Evolutionary conservation across 1,140 invertebrate genomes (phyloP).

Genomic region (Oreohelix idahoensis): DNA sequence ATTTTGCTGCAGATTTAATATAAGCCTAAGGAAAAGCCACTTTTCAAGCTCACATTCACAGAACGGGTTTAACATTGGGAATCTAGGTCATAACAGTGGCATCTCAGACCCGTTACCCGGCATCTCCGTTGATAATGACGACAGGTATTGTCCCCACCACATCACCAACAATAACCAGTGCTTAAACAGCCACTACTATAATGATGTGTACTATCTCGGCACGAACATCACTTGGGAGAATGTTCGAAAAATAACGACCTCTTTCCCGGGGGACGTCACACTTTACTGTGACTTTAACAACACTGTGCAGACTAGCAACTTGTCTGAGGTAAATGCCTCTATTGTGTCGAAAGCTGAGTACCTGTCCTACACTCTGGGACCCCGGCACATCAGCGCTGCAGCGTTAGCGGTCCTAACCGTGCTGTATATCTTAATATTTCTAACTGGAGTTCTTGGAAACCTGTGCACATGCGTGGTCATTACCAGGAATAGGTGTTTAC

Average conservation of each 20-base stretch:
- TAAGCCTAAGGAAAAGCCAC: background rate
- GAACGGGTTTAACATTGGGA: background rate
- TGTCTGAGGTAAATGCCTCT: slow-evolving; percentile 30
- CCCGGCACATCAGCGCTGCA: slow-evolving; percentile 45
- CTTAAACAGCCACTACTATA: background rate
- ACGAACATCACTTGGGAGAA: slow-evolving; percentile 12
- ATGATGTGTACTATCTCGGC: background rate
- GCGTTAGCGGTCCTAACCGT: slow-evolving; percentile 74
- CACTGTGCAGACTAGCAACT: background rate
- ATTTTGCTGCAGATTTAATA: slow-evolving; percentile 30
- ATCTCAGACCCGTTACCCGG: no score
- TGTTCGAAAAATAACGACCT: background rate
- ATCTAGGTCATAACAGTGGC: no score
- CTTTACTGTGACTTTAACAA: slow-evolving; percentile 32
- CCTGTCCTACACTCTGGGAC: slow-evolving; percentile 44
- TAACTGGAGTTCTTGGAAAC: slow-evolving; percentile 91
- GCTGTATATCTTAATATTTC: slow-evolving; percentile 87
- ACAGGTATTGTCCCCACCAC: background rate
- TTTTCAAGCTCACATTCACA: background rate
- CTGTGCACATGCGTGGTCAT: slow-evolving; percentile 94
- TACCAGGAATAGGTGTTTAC: slow-evolving; percentile 89
- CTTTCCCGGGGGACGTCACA: background rate
- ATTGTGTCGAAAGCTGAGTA: slow-evolving; percentile 39
- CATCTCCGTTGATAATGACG: background rate
- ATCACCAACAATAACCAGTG: background rate